Evolutionary conservation across 2,797 vertebrate species (phyloP).

Genomic region (Takifugu ocellatus): DNA sequence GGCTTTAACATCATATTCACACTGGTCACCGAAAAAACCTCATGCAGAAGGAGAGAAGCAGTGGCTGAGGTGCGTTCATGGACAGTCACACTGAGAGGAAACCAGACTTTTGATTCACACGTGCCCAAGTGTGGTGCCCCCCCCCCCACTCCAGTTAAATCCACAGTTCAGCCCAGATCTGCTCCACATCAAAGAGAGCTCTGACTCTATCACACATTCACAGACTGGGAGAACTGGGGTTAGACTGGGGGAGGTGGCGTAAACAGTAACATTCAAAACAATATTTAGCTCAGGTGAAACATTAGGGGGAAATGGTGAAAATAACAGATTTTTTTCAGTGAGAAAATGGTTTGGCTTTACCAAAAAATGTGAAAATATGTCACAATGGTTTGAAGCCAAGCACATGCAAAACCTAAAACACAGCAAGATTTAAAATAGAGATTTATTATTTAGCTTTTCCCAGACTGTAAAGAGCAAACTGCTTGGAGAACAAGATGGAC

Average conservation of each 20-base stretch:
- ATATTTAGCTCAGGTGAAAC: too few relatives aligned
- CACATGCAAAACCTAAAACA: too few relatives aligned
- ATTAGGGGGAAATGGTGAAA: too few relatives aligned
- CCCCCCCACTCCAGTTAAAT: slow-evolving; percentile 27
- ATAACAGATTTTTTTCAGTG: too few relatives aligned
- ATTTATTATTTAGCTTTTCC: too few relatives aligned
- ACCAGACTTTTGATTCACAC: slow-evolving; percentile 24
- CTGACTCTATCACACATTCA: slow-evolving; percentile 38
- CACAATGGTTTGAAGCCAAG: too few relatives aligned
- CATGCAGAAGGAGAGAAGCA: slow-evolving; percentile 2
- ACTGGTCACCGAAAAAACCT: slow-evolving; percentile 12
- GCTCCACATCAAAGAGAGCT: slow-evolving; percentile 52
- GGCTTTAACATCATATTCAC: too few relatives aligned
- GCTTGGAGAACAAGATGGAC: too few relatives aligned
- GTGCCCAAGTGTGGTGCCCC: slow-evolving; percentile 12
- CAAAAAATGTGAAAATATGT: too few relatives aligned
- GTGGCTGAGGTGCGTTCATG: slow-evolving; percentile 4
- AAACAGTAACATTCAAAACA: background rate
- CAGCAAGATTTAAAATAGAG: too few relatives aligned
- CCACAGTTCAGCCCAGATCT: slow-evolving; percentile 40
- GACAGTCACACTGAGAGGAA: slow-evolving; percentile 13
- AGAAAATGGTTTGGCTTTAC: too few relatives aligned
- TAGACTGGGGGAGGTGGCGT: background rate
- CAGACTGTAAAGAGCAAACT: too few relatives aligned
- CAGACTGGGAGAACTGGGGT: slow-evolving; percentile 3